Evolutionary conservation across 2,888 invertebrate genomes (phyloP).

Genomic region (Campopleginae sp.): DNA sequence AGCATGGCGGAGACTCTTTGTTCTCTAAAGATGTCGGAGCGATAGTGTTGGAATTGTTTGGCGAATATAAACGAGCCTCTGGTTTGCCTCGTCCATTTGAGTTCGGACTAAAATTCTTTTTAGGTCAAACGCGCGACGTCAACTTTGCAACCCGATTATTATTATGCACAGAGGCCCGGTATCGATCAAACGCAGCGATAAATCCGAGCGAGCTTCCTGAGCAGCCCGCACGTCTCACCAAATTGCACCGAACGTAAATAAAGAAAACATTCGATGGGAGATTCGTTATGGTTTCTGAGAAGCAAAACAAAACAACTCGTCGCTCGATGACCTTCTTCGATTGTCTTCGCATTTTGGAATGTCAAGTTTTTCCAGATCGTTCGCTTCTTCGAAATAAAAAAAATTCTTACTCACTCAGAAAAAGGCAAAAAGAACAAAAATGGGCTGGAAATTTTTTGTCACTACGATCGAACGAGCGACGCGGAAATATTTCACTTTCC

Average conservation of each 20-base stretch:
- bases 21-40: neutral
- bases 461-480: neutral
- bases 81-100: neutral
- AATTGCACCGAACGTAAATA: neutral
- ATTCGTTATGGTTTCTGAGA: neutral
- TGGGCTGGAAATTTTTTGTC: neutral
- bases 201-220: conserved; percentile 13
- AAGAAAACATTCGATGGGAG: neutral
- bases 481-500: neutral
- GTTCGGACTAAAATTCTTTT: neutral
- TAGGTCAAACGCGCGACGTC: conserved; percentile 34
- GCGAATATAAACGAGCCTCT: neutral
- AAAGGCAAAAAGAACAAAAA: neutral
- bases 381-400: neutral
- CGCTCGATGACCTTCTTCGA: neutral
- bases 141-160: conserved; percentile 41
- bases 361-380: neutral
- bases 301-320: neutral
- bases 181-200: conserved; percentile 56
- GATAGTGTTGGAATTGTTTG: neutral
- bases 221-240: neutral
- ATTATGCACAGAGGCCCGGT: conserved; percentile 2
- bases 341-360: neutral
- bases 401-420: neutral
- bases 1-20: neutral